These are phyloP conservation scores for Drosophila varians DNA, from an alignment of 1,140 invertebrate genomes.

Conservation along the genomic window DNA sequence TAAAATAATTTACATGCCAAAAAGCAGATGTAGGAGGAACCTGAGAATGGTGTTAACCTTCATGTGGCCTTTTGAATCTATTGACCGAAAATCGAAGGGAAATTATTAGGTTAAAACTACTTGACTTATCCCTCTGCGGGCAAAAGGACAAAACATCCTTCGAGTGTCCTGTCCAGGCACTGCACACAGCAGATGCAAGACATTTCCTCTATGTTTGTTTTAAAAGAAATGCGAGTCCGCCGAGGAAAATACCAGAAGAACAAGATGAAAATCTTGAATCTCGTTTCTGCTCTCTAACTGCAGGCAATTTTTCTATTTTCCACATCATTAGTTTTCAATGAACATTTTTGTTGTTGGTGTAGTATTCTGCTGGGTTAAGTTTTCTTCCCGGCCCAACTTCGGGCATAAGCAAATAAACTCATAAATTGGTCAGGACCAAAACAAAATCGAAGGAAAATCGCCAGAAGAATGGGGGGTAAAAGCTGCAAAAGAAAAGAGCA, in stretches of 20 bases:
- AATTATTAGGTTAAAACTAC: no score
- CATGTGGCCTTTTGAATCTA: neutral
- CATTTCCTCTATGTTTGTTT: conserved; percentile 14
- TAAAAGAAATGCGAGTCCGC: conserved; percentile 5
- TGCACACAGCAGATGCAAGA: neutral
- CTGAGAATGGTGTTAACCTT: no score
- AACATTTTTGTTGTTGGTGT: conserved; percentile 55
- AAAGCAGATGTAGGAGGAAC: neutral
- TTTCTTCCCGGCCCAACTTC: conserved; percentile 21
- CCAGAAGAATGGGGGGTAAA: no score
- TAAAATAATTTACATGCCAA: no score
- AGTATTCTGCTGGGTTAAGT: conserved; percentile 57
- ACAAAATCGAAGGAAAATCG: conserved; percentile 19
- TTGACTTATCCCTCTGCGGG: no score
- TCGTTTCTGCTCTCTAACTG: conserved; percentile 51
- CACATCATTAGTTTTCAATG: conserved; percentile 81
- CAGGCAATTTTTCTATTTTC: conserved; percentile 80
- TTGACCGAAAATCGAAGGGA: no score
- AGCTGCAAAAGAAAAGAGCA: conserved; percentile 12
- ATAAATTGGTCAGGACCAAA: conserved; percentile 60
- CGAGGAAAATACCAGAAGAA: neutral
- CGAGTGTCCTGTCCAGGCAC: neutral
- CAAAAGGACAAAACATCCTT: conserved; percentile 43
- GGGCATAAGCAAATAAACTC: conserved; percentile 74
- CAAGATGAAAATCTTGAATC: neutral